A percentile compares a stretch with the other conserved stretches of the same genome.
Conservation (phyloP, 2,888 invertebrate genomes). For the Silvanus unidentatus region DNA sequence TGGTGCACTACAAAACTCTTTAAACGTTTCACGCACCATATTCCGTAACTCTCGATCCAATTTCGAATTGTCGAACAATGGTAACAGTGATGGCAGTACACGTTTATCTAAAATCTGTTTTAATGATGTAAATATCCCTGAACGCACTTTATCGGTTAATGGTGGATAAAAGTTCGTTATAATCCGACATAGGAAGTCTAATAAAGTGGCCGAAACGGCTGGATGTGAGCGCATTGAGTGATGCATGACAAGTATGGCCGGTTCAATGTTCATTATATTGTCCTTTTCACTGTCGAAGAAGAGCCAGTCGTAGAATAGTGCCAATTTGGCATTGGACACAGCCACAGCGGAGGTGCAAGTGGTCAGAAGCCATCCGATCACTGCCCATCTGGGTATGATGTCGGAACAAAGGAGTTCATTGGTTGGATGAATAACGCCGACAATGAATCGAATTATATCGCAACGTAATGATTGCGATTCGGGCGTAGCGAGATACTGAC, state of each 20-base stretch:
- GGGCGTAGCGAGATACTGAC: constrained; percentile 83
- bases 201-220: constrained; percentile 79
- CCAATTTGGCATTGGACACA: constrained; percentile 84
- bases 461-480: constrained; percentile 87
- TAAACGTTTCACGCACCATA: constrained; percentile 84
- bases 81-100: constrained; percentile 79
- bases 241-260: constrained; percentile 89
- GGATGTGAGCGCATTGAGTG: constrained; percentile 90
- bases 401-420: constrained; percentile 91
- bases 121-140: constrained; percentile 76
- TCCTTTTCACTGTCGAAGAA: constrained; percentile 87
- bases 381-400: constrained; percentile 91
- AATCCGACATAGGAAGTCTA: constrained; percentile 89
- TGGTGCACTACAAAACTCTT: constrained; percentile 66
- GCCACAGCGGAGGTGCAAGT: constrained; percentile 86
- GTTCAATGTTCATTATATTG: constrained; percentile 95
- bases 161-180: constrained; percentile 82
- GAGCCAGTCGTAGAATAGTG: constrained; percentile 90
- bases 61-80: constrained; percentile 82
- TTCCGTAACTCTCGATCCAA: constrained; percentile 76
- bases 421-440: constrained; percentile 89
- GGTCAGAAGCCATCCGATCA: constrained; percentile 88
- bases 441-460: constrained; percentile 90
- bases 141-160: constrained; percentile 69
- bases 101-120: constrained; percentile 86